A percentile compares a stretch with the other conserved stretches of the same genome.
Evolutionary conservation across 2,797 vertebrate genomes (phyloP).

Genomic region (Lepilemur ruficaudatus): DNA sequence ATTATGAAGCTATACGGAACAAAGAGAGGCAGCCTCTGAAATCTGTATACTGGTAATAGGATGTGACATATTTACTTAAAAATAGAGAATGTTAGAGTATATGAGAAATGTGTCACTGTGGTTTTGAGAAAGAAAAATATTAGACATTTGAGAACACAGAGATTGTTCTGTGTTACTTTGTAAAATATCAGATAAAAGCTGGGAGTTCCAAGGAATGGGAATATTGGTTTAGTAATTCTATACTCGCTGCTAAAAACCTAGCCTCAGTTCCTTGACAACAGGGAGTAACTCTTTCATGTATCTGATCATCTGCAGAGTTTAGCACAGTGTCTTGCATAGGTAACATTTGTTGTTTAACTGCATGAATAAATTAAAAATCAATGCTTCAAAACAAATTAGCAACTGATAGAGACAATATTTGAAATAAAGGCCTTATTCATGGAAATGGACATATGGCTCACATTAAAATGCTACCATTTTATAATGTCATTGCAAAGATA

Average conservation of each 20-base stretch:
- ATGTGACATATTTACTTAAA: conserved; percentile 5
- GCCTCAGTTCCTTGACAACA: background rate
- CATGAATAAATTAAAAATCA: background rate
- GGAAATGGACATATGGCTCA: background rate
- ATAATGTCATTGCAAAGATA: background rate
- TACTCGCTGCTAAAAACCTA: background rate
- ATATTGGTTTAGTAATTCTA: background rate
- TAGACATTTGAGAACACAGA: background rate
- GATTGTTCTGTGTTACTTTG: background rate
- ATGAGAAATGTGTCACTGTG: background rate
- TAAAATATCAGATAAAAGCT: background rate
- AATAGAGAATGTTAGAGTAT: background rate
- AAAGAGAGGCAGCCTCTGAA: conserved; percentile 15
- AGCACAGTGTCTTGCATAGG: background rate
- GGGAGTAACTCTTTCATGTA: background rate
- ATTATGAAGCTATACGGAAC: conserved; percentile 30
- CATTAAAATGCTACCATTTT: background rate
- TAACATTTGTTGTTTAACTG: background rate
- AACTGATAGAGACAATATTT: background rate
- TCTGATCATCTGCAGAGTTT: background rate
- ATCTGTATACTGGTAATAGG: background rate
- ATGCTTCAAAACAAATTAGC: background rate
- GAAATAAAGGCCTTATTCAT: background rate
- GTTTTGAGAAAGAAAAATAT: background rate
- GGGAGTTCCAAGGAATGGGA: background rate